Evolutionary conservation across 2,797 vertebrate species (phyloP).

Genomic region (Paramormyrops hopkinsi): DNA sequence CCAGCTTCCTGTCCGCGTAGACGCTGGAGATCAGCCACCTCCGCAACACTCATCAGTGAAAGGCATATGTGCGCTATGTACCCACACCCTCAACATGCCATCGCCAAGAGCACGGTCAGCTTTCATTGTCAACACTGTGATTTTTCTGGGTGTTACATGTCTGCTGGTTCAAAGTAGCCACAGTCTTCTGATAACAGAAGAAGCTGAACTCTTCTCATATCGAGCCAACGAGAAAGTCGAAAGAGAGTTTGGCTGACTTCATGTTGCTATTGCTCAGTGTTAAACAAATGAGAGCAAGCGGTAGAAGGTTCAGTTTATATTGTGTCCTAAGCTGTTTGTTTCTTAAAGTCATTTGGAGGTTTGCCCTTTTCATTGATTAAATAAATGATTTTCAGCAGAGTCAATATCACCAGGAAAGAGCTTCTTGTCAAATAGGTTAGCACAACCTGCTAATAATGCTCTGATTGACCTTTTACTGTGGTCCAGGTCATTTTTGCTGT

Average conservation of each 20-base stretch:
- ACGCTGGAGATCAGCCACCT: neutral
- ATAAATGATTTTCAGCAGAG: neutral
- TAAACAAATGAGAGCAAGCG: neutral
- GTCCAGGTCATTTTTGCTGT: slow-evolving; percentile 21
- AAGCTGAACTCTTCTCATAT: neutral
- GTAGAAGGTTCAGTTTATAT: neutral
- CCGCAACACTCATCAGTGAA: neutral
- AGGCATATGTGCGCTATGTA: neutral
- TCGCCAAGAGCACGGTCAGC: neutral
- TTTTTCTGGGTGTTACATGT: slow-evolving; percentile 2
- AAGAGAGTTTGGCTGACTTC: neutral
- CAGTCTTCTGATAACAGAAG: neutral
- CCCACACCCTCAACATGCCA: neutral
- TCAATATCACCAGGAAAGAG: neutral
- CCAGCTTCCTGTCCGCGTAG: neutral
- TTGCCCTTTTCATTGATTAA: slow-evolving; percentile 15
- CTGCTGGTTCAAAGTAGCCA: neutral
- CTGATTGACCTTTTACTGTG: slow-evolving; percentile 17
- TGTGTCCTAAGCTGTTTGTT: slow-evolving; percentile 1
- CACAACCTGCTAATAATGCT: slow-evolving; percentile 9
- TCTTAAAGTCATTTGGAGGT: neutral
- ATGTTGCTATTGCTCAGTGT: neutral
- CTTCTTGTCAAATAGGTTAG: neutral
- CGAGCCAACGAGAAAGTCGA: neutral
- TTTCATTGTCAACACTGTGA: slow-evolving; percentile 10